Conservation (phyloP, 2,797 vertebrate genomes). For the Chelon labrosus region DNA sequence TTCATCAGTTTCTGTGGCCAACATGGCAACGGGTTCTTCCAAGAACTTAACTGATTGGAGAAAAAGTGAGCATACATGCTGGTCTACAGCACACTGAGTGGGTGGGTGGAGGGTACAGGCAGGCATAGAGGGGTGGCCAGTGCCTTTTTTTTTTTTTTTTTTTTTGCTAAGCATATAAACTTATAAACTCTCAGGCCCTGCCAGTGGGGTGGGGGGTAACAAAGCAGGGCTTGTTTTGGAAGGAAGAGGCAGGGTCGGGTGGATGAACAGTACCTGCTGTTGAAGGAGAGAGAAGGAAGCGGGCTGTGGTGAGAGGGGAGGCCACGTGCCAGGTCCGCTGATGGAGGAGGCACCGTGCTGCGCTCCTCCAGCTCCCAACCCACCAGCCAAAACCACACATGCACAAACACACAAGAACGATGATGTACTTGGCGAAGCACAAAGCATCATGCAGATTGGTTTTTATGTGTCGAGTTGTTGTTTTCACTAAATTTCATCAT, state of each 20-base stretch:
- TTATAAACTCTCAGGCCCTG: slow-evolving; percentile 69
- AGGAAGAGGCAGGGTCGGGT: slow-evolving; percentile 77
- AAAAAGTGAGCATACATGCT: slow-evolving; percentile 21
- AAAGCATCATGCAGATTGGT: not conserved
- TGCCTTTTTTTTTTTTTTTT: slow-evolving; percentile 49
- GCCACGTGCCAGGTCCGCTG: slow-evolving; percentile 75
- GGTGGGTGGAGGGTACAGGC: slow-evolving; percentile 31
- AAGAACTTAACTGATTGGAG: not conserved
- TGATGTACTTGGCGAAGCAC: not conserved
- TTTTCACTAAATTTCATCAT: not conserved
- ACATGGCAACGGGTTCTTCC: not conserved
- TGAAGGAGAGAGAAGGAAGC: slow-evolving; percentile 84
- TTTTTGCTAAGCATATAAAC: slow-evolving; percentile 76
- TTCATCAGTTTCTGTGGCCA: not conserved
- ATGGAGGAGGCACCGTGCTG: slow-evolving; percentile 68
- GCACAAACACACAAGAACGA: not conserved
- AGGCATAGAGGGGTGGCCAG: slow-evolving; percentile 52
- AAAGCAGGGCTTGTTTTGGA: slow-evolving; percentile 86
- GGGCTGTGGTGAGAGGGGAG: slow-evolving; percentile 74
- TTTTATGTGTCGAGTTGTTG: not conserved
- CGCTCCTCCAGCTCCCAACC: slow-evolving; percentile 24
- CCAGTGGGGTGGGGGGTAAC: slow-evolving; percentile 69
- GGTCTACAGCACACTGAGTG: slow-evolving; percentile 12
- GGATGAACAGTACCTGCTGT: slow-evolving; percentile 86
- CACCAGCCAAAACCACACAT: not conserved